These are phyloP conservation scores for Thunnus albacares DNA, from an alignment of 2,797 vertebrate species.

Conservation along the genomic window DNA sequence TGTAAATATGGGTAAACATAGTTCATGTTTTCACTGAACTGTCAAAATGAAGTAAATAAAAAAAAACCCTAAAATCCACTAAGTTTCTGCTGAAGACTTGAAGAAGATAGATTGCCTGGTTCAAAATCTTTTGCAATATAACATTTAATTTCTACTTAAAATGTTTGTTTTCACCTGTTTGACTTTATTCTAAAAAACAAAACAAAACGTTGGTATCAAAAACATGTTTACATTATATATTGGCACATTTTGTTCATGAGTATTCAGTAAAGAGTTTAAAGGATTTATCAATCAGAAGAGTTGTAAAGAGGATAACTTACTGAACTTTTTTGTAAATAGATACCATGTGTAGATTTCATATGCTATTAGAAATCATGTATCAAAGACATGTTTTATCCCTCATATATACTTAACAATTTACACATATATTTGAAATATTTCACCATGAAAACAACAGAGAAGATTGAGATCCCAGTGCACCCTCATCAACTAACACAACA, in stretches of 20 bases:
- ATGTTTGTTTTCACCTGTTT: not conserved
- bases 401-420: not conserved
- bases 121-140: not conserved
- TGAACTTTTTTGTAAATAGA: not conserved
- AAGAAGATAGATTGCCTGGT: not conserved
- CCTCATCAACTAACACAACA: not conserved
- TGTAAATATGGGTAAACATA: not conserved
- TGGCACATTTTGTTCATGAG: slow-evolving; percentile 62
- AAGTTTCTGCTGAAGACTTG: not conserved
- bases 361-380: not conserved
- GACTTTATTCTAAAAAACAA: not conserved
- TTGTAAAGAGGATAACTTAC: not conserved
- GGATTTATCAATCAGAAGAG: not conserved
- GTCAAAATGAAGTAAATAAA: not conserved
- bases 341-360: not conserved
- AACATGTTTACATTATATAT: slow-evolving; percentile 41
- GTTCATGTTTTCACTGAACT: not conserved
- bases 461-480: not conserved
- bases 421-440: not conserved
- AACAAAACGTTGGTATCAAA: slow-evolving; percentile 32
- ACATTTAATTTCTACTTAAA: slow-evolving; percentile 6
- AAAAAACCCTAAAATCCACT: not conserved
- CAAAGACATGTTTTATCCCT: not conserved
- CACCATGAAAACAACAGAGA: not conserved
- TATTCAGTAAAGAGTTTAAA: not conserved